Evolutionary conservation across 2,797 vertebrate species (phyloP), one percentile per base, ranked within the genome.

Genomic region (Eulemur coronatus): DNA sequence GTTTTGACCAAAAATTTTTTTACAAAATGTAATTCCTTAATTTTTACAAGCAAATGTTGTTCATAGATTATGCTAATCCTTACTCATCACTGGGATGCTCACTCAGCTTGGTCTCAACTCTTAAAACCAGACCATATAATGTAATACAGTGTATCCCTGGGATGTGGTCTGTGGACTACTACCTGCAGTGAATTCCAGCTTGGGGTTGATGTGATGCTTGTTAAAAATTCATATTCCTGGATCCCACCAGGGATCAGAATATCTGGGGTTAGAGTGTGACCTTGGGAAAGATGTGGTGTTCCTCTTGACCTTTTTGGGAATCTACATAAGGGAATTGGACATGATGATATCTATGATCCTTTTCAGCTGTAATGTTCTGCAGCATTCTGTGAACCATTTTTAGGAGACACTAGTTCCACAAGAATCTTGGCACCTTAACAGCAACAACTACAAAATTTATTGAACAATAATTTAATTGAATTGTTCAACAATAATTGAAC

Each of bases 1-100:
- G 14, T 84, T 89, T 96, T 75, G 70, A 82, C 93, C 5, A 52
- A 87, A 92, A 57, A 12, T 52, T 65, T 65, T 65, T 65, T 65
- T 33, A 55, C 24, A 55, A 75, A 89, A 79, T 61, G 59, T 73
- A 75, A 89, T 96, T 95, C 22, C 24, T 67, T 89, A 80, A 78
- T 65, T 94, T 86, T 94, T 89, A 88, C 0, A 63, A 50, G 26
- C 72, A 90, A 92, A 52, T 78, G 55, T 95, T 69, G 43, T 55
- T 52, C 43, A 28, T 81, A n/a, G 72, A 46, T 90, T 80, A 72
- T 89, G 38, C n/a, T 84, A 59, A 90, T 12, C 17, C 28, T 89
- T 81, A 69, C 33, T 95, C 48, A 69, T 93, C n/a, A 33, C 6
- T 72, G 20, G n/a, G 80, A 63, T 75, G 63, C 48, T 91, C 38